These are phyloP conservation scores for Arion vulgaris DNA, from an alignment of 1,140 invertebrate genomes.

Conservation along the genomic window DNA sequence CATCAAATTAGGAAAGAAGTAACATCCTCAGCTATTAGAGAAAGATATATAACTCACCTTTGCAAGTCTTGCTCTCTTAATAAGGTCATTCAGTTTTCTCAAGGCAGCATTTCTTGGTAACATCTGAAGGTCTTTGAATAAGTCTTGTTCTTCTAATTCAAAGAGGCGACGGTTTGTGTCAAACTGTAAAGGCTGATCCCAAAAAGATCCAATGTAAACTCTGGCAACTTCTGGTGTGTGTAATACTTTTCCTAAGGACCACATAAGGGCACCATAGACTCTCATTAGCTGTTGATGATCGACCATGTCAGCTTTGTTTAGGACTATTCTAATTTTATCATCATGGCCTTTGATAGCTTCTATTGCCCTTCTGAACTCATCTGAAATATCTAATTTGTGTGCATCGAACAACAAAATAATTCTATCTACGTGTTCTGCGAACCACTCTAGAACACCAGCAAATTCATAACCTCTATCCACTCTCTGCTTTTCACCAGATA, in stretches of 20 bases:
- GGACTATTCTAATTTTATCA: conserved; percentile 98
- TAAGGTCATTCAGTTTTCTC: conserved; percentile 97
- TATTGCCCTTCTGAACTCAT: conserved; percentile 94
- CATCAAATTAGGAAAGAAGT: too few species aligned
- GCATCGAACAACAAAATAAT: conserved; percentile 99
- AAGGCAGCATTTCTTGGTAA: conserved; percentile 95
- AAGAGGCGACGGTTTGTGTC: conserved; percentile 85
- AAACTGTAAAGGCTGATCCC: conserved; percentile 95
- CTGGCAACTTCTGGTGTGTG: conserved; percentile 98
- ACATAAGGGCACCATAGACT: conserved; percentile 98
- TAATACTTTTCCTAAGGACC: conserved; percentile 88
- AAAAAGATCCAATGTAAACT: conserved; percentile 98
- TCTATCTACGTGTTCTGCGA: conserved; percentile 96
- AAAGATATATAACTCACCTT: too few species aligned
- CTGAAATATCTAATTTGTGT: conserved; percentile 99
- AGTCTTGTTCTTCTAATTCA: conserved; percentile 97
- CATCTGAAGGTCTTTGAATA: conserved; percentile 95
- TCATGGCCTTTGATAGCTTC: conserved; percentile 93
- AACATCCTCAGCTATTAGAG: too few species aligned
- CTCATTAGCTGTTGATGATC: conserved; percentile 99
- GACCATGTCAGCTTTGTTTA: conserved; percentile 99
- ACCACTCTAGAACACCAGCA: conserved; percentile 98
- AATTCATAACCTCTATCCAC: conserved; percentile 98
- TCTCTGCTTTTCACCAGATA: conserved; percentile 92
- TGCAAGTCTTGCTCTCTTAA: conserved; percentile 94